phyloP scores from a whole-genome alignment of 2,888 invertebrate genomes.

The Rotaria magnacalcarata region DNA sequence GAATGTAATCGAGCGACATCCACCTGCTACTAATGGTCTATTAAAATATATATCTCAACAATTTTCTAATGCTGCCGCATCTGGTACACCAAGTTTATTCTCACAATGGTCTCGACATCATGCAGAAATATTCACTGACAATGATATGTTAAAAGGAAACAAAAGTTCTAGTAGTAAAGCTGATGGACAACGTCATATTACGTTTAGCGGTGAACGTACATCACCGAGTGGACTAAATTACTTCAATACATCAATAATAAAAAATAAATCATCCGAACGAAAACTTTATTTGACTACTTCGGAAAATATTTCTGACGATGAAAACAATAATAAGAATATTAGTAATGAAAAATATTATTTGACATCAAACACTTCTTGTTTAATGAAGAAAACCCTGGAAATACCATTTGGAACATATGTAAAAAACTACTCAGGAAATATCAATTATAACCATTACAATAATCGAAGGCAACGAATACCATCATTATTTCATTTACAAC shows the following conservation, averaged over 20 bases:
- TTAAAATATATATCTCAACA: background rate
- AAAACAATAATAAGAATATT: no score
- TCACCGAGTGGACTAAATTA: background rate
- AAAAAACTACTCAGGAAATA: no score
- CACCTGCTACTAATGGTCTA: background rate
- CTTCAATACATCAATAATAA: background rate
- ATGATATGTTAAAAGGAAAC: constrained; percentile 2
- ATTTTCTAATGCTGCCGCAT: background rate
- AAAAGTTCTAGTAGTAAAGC: background rate
- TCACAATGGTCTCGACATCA: background rate
- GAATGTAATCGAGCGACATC: background rate
- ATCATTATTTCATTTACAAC: background rate
- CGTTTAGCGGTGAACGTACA: background rate
- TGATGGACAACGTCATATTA: background rate
- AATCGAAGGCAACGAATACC: background rate
- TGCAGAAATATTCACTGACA: background rate
- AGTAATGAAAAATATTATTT: background rate
- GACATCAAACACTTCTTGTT: background rate
- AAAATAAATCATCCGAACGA: background rate
- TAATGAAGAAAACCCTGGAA: background rate
- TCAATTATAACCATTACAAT: background rate
- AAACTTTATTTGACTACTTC: background rate
- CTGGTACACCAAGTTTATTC: background rate
- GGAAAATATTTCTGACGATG: no score
- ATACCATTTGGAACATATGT: background rate